Evolutionary conservation across 1,140 invertebrate genomes (phyloP).

Genomic region (Eurosta solidaginis): DNA sequence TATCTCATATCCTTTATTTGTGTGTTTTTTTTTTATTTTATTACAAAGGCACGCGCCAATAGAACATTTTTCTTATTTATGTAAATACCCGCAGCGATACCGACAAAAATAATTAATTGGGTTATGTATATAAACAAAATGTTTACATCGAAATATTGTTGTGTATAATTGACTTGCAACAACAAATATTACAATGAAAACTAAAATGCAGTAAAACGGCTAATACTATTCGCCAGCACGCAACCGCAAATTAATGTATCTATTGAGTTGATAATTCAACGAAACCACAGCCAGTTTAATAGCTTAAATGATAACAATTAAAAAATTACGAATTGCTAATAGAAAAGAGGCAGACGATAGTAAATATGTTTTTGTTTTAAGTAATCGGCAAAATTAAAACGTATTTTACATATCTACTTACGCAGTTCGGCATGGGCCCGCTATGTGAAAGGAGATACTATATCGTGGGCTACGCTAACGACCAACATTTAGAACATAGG

Average conservation of each 20-base stretch:
- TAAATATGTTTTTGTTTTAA: too few relatives aligned
- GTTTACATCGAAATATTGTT: not conserved
- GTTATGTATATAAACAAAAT: not conserved
- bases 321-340: not conserved
- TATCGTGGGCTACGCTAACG: too few relatives aligned
- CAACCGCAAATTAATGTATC: not conserved
- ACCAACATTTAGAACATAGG: too few relatives aligned
- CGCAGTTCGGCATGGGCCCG: too few relatives aligned
- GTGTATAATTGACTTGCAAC: not conserved
- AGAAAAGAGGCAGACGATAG: too few relatives aligned
- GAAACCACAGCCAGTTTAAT: not conserved
- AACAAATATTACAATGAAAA: not conserved
- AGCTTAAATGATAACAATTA: not conserved
- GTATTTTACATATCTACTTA: too few relatives aligned
- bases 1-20: too few relatives aligned
- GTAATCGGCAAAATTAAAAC: too few relatives aligned
- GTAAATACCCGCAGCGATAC: not conserved
- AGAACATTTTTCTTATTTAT: not conserved
- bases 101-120: constrained; percentile 17
- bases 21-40: not conserved
- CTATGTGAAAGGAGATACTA: too few relatives aligned
- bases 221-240: not conserved
- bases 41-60: not conserved
- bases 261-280: not conserved
- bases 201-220: not conserved